Percentiles rank a stretch among this genome's conserved stretches.
These are phyloP conservation scores for Nipponia nippon DNA, from an alignment of 2,113 vertebrate species.

Conservation along the genomic window DNA sequence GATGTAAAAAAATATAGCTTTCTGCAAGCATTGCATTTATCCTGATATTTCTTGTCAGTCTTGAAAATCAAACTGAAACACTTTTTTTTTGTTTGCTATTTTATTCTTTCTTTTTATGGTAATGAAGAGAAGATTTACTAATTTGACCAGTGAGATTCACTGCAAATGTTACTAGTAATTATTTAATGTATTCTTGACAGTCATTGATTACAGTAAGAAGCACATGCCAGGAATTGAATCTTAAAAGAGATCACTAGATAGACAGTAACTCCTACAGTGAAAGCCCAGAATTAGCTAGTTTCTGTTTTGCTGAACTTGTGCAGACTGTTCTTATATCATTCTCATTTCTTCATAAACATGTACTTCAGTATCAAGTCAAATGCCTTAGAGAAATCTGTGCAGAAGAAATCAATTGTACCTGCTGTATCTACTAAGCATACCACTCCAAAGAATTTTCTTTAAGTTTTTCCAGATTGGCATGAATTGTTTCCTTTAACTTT, in stretches of 20 bases:
- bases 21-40: not conserved
- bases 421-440: not conserved
- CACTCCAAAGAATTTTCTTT: not conserved
- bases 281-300: not conserved
- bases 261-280: not conserved
- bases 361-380: not conserved
- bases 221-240: not conserved
- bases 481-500: not conserved
- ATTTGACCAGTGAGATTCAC: not conserved
- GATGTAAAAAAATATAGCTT: rapidly evolving
- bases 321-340: not conserved
- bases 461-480: not conserved
- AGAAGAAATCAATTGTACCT: not conserved
- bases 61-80: not conserved
- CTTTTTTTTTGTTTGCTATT: not conserved
- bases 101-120: not conserved
- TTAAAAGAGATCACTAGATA: not conserved
- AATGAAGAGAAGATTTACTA: not conserved
- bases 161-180: not conserved
- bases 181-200: not conserved
- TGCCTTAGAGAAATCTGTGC: not conserved
- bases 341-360: not conserved
- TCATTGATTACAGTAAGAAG: not conserved
- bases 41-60: not conserved
- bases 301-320: not conserved